Evolutionary conservation across 2,797 vertebrate genomes (phyloP).

Genomic region (Antennarius maculatus): DNA sequence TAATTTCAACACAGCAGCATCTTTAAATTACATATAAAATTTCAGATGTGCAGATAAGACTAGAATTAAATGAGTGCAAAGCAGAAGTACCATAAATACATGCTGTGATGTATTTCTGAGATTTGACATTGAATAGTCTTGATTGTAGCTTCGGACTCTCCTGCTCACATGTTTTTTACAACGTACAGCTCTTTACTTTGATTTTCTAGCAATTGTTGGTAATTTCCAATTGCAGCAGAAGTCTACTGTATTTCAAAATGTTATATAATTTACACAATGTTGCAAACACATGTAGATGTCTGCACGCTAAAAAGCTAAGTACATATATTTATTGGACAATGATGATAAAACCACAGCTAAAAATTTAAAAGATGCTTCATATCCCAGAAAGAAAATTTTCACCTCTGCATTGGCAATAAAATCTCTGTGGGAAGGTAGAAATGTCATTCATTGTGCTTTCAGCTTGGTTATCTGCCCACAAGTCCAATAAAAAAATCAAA

Average conservation of each 20-base stretch:
- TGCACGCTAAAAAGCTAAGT: neutral
- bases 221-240: neutral
- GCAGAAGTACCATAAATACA: neutral
- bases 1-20: conserved; percentile 9
- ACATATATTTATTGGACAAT: neutral
- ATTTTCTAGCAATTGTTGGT: neutral
- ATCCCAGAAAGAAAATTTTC: neutral
- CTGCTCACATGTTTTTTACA: neutral
- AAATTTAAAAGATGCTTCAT: neutral
- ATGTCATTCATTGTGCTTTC: neutral
- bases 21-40: conserved; percentile 12
- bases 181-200: conserved; percentile 12
- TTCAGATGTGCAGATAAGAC: neutral
- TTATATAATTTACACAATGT: neutral
- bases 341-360: neutral
- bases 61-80: neutral
- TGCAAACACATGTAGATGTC: neutral
- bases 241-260: too few relatives aligned
- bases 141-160: too few relatives aligned
- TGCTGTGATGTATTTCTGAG: neutral
- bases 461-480: neutral
- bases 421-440: too few relatives aligned
- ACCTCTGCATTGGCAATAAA: neutral
- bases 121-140: too few relatives aligned
- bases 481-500: neutral